Conservation (phyloP, 2,113 vertebrate species). For the Periophthalmodon schlosseri region DNA sequence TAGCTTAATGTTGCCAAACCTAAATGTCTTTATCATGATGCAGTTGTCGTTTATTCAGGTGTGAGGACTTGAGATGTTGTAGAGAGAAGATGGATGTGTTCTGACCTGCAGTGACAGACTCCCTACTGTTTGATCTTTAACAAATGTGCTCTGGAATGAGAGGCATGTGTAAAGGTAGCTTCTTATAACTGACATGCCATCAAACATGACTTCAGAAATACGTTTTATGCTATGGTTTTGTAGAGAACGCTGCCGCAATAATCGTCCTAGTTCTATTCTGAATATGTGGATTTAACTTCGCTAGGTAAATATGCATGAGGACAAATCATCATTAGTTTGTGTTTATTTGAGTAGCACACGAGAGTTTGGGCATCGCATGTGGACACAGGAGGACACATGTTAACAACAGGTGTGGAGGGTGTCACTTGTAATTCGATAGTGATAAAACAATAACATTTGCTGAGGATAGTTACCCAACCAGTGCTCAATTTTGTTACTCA, state of each 20-base stretch:
- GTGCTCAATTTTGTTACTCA: no score
- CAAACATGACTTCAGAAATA: not conserved
- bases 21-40: not conserved
- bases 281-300: not conserved
- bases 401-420: slow-evolving; percentile 3
- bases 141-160: slow-evolving; percentile 8
- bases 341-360: not conserved
- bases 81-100: not conserved
- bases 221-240: not conserved
- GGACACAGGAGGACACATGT: not conserved
- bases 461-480: not conserved
- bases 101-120: slow-evolving; percentile 4
- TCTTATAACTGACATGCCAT: not conserved
- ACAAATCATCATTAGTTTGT: not conserved
- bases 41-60: not conserved
- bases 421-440: not conserved
- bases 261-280: not conserved
- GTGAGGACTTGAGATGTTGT: not conserved
- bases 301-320: not conserved
- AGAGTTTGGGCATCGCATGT: not conserved
- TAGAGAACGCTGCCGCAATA: not conserved
- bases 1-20: not conserved
- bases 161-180: not conserved
- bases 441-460: slow-evolving; percentile 2
- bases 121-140: slow-evolving; percentile 5